Conservation (phyloP, 2,888 invertebrate species). For the Chironomus tentans region DNA sequence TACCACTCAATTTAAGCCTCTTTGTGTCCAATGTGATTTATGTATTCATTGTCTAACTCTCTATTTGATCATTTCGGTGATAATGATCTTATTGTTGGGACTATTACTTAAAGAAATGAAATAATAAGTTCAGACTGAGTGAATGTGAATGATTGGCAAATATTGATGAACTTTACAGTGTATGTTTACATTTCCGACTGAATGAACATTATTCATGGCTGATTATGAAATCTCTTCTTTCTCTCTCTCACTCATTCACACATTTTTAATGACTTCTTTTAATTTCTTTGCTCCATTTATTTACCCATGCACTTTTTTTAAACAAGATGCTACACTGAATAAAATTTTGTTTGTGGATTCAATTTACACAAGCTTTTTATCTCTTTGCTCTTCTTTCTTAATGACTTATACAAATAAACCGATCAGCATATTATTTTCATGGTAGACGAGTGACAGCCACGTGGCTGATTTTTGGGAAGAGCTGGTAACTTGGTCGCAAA, state of each 20-base stretch:
- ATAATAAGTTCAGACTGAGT: background rate
- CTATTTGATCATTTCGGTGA: background rate
- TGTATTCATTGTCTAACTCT: background rate
- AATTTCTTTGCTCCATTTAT: background rate
- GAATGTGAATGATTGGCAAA: background rate
- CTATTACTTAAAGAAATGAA: background rate
- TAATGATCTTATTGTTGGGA: background rate
- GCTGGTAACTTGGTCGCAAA: too few relatives aligned
- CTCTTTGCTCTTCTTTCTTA: too few relatives aligned
- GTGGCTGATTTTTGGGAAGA: too few relatives aligned
- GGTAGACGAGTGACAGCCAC: too few relatives aligned
- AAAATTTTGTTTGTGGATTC: too few relatives aligned
- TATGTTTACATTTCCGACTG: background rate
- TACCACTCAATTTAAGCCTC: background rate
- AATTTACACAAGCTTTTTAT: too few relatives aligned
- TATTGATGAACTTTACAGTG: background rate
- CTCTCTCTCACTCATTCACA: background rate
- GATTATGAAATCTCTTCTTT: background rate
- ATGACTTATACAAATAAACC: too few relatives aligned
- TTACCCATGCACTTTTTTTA: background rate
- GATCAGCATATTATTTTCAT: too few relatives aligned
- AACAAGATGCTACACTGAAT: too few relatives aligned
- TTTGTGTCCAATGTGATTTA: slow-evolving; percentile 7
- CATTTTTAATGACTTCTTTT: background rate
- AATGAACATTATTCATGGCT: background rate